Conservation (phyloP, 2,113 vertebrate species). For the Pungitius pungitius region DNA sequence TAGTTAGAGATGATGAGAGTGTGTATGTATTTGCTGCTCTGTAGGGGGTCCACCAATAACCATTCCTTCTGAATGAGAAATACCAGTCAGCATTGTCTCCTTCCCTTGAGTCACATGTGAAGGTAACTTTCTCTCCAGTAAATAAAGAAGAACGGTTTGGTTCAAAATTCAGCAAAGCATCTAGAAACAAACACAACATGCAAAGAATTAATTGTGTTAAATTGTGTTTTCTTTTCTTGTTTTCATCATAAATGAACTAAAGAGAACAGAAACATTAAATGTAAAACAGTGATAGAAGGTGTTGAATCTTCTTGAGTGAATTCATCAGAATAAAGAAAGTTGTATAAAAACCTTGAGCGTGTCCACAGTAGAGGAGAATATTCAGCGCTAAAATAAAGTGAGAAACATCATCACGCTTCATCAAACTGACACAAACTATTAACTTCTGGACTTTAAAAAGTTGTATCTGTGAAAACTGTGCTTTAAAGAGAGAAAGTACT, state of each 20-base stretch:
- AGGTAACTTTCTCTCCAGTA: too few species aligned
- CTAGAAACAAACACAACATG: too few species aligned
- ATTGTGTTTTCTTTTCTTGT: not conserved
- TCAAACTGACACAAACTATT: not conserved
- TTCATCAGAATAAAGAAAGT: not conserved
- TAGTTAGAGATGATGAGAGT: too few species aligned
- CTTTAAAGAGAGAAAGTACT: not conserved
- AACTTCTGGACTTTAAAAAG: not conserved
- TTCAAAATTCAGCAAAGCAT: too few species aligned
- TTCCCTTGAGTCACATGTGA: too few species aligned
- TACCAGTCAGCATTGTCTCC: too few species aligned
- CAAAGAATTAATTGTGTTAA: too few species aligned
- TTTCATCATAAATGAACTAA: not conserved
- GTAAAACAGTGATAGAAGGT: not conserved
- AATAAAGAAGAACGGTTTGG: too few species aligned
- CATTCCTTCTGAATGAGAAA: too few species aligned
- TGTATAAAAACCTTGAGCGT: constrained; percentile 8
- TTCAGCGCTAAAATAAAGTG: constrained; percentile 1
- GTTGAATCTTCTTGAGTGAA: not conserved
- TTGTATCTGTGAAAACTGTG: not conserved
- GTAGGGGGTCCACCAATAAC: too few species aligned
- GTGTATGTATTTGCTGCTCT: too few species aligned
- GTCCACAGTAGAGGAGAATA: not conserved
- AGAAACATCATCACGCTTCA: not conserved
- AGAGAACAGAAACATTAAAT: not conserved